Base-by-base conservation (phyloP, 2,113 vertebrate species). In the Edolisoma coerulescens region DNA sequence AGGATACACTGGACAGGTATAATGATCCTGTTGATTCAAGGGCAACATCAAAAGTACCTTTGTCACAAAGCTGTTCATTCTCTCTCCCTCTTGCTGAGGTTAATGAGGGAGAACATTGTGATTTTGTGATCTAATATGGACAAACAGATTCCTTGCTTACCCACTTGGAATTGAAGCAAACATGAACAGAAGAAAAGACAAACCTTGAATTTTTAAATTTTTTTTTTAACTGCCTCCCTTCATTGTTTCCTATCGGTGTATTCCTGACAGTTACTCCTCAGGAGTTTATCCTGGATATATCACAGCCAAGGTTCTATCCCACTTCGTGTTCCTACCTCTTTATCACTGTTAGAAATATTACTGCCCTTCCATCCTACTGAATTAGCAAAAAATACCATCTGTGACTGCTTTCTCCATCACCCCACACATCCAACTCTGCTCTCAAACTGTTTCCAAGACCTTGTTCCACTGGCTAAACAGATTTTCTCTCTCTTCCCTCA, bases 391-490 rank as follows among this genome's bases (percentile, higher is more conserved):
- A 67, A 52, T 30, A 8, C 16, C 1, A 0, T 16, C 53, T 83
- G 37, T 64, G 42, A 30, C 67, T 93, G 71, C 79, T 88, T 90
- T 95, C 50, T 90, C 56, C 79, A 86, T 88, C 88, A 92, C 59
- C 22, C 41, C 47, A 83, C 35, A 44, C 63, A 63, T 70, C 39
- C 67, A 88, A 8, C 50, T 76, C 33, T 73, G 19, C 57, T 91
- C 49, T 93, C 75, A 94, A 81, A 23, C 49, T 74, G 3, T 93
- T 91, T 96, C 64, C 85, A 96, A 94, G 87, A 26, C 64, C 45
- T 70, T 67, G 39, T 83, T 59, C 78, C 63, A 63, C 82, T 75
- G 71, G 44, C 60, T 87, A 30, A 83, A 83, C 30, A 74, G 67
- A 15, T 90, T 83, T 88, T 67, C 47, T 28, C 28, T 53, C 35